phyloP scores from a whole-genome alignment of 2,797 vertebrate genomes.

The Rhinoraja longicauda region DNA sequence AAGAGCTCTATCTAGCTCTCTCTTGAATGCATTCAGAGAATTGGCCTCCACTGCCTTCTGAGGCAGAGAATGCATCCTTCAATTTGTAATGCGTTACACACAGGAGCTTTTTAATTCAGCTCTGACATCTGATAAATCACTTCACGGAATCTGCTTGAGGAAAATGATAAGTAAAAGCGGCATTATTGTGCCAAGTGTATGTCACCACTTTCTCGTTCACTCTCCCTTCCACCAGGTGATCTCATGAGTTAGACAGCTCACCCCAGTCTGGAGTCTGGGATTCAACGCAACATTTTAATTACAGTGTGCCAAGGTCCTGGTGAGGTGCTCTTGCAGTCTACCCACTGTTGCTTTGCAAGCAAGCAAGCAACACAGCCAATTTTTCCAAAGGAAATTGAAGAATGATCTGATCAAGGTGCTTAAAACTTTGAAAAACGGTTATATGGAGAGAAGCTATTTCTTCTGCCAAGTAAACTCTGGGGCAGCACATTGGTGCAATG shows the following conservation, averaged over 20 bases:
- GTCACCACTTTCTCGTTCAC: neutral
- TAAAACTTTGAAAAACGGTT: neutral
- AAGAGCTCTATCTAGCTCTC: too few species aligned
- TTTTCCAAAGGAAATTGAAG: neutral
- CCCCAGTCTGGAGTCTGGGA: neutral
- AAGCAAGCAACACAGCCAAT: neutral
- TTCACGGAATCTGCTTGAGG: neutral
- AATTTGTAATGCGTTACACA: neutral
- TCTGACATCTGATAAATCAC: neutral
- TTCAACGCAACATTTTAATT: neutral
- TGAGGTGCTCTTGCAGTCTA: neutral
- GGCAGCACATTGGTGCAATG: too few species aligned
- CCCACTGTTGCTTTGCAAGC: neutral
- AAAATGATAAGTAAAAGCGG: neutral
- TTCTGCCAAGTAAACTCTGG: neutral
- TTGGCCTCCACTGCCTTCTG: too few species aligned
- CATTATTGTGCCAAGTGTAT: neutral
- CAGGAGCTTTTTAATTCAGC: neutral
- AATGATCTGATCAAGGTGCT: neutral
- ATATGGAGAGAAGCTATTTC: neutral
- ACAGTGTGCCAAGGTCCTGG: neutral
- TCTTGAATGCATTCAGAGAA: too few species aligned
- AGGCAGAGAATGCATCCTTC: too few species aligned
- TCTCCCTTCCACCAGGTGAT: neutral
- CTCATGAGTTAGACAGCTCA: neutral